Conservation (phyloP, 2,797 vertebrate genomes). For the Pseudotriccus pelzelni region DNA sequence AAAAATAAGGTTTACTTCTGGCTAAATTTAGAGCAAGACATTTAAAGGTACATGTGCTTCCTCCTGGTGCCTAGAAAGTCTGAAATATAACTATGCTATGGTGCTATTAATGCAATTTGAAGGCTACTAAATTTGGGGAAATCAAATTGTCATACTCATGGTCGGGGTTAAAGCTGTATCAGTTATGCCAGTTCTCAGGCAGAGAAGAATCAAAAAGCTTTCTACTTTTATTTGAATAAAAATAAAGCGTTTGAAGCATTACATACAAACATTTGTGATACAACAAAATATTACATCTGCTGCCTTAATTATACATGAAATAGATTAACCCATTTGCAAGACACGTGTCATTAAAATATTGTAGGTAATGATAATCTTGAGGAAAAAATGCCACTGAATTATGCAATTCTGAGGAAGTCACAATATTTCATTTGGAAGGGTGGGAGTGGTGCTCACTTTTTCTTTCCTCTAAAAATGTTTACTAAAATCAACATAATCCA, state of each 20-base stretch:
- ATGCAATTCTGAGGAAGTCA: neutral
- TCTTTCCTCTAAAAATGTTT: neutral
- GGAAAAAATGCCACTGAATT: neutral
- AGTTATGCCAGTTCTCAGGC: neutral
- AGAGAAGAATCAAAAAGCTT: neutral
- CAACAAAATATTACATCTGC: neutral
- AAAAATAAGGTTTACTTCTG: conserved; percentile 31
- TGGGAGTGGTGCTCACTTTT: neutral
- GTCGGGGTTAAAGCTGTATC: neutral
- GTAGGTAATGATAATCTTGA: neutral
- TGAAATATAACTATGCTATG: neutral
- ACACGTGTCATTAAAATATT: neutral
- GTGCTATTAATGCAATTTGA: neutral
- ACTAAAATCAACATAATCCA: neutral
- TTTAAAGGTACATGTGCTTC: conserved; percentile 52
- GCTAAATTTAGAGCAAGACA: conserved; percentile 57
- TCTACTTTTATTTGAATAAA: neutral
- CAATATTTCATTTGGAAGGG: neutral
- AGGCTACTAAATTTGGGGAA: neutral
- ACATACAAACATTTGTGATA: neutral
- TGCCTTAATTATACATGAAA: neutral
- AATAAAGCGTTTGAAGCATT: neutral
- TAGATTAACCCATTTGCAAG: neutral
- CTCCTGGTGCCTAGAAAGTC: conserved; percentile 23
- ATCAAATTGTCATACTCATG: neutral